Conservation (phyloP, 2,113 vertebrate genomes). For the Macroglossus sobrinus region DNA sequence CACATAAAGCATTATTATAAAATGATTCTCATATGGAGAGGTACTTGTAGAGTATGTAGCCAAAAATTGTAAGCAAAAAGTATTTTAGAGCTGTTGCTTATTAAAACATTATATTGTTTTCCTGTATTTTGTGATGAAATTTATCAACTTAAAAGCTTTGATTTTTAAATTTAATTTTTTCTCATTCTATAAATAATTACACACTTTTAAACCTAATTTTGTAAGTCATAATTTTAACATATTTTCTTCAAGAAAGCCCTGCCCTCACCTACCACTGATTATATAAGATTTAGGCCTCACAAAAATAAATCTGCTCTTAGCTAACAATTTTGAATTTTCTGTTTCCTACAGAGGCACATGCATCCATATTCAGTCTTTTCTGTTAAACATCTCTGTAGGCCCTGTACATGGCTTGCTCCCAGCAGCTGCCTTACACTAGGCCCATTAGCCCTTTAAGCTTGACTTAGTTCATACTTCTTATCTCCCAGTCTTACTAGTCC, state of each 20-base stretch:
- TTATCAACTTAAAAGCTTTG: neutral
- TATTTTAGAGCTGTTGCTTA: neutral
- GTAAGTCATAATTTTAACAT: neutral
- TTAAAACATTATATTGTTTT: neutral
- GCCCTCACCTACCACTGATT: neutral
- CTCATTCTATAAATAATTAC: neutral
- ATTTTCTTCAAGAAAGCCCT: neutral
- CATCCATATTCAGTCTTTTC: neutral
- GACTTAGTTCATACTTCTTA: neutral
- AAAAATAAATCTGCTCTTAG: neutral
- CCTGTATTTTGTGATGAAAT: neutral
- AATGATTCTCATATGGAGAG: neutral
- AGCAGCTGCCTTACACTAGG: neutral
- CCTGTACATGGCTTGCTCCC: neutral
- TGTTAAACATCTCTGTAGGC: neutral
- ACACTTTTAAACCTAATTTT: neutral
- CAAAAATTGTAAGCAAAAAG: neutral
- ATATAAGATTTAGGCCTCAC: neutral
- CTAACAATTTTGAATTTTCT: neutral
- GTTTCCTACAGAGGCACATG: neutral
- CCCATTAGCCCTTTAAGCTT: neutral
- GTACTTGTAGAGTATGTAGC: neutral
- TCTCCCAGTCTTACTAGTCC: neutral
- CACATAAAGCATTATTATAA: neutral
- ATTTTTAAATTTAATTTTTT: conserved; percentile 28